Percentiles rank a stretch among this genome's conserved stretches.
Conservation (phyloP, 2,888 invertebrate genomes). For the Mylabris sibirica region DNA sequence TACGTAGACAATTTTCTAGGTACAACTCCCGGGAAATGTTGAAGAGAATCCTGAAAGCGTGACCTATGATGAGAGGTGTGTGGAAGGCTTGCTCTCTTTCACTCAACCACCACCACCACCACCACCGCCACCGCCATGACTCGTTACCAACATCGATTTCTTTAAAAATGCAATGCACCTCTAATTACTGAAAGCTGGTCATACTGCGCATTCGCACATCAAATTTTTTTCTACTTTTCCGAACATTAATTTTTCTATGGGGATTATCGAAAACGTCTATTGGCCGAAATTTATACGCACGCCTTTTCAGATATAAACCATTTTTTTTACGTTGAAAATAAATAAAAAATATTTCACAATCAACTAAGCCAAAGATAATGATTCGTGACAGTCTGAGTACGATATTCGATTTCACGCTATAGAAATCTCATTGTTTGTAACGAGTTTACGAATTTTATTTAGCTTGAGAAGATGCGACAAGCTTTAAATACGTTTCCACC, state of each 20-base stretch:
- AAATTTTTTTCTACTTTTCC: not conserved
- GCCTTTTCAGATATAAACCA: no score
- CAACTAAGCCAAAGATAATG: not conserved
- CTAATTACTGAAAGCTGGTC: constrained; percentile 55
- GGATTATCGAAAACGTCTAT: not conserved
- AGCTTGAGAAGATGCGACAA: not conserved
- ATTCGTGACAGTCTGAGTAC: not conserved
- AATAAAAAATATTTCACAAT: not conserved
- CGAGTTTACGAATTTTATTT: constrained; percentile 5
- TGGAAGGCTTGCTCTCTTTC: constrained; percentile 3
- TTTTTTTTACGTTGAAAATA: not conserved
- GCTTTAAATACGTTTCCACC: not conserved
- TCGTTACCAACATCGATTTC: constrained; percentile 59
- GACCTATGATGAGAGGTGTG: constrained; percentile 46
- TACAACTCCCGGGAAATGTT: not conserved
- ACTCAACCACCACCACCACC: not conserved
- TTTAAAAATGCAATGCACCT: constrained; percentile 60
- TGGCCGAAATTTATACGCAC: no score
- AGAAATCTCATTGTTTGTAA: constrained; percentile 9
- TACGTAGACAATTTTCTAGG: not conserved
- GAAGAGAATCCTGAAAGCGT: constrained; percentile 35
- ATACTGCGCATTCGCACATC: constrained; percentile 48
- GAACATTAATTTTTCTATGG: not conserved
- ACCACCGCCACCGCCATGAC: constrained; percentile 38
- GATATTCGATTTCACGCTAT: constrained; percentile 1